Conservation (phyloP, 2,113 vertebrate species). For the Amazona vittata region DNA sequence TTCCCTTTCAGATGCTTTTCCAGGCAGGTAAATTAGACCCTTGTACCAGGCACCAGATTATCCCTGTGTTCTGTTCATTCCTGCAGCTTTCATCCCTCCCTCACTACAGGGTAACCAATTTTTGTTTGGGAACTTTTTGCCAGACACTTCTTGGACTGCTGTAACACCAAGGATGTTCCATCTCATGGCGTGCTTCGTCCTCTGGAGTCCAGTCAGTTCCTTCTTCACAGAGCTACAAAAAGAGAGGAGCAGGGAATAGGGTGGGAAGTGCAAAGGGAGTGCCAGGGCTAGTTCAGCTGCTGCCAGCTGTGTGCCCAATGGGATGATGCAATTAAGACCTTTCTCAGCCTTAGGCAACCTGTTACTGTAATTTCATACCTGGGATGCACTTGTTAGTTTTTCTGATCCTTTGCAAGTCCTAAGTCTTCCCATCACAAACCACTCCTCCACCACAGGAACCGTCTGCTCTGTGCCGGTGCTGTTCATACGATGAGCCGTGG, state of each 20-base stretch:
- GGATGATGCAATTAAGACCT: neutral
- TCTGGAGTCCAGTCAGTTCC: neutral
- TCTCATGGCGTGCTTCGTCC: neutral
- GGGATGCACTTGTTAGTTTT: constrained; percentile 9
- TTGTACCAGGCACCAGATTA: neutral
- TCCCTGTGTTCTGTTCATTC: neutral
- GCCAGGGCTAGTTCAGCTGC: neutral
- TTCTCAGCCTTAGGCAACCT: constrained; percentile 35
- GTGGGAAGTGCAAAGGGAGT: neutral
- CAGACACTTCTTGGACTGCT: neutral
- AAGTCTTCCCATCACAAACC: constrained; percentile 33
- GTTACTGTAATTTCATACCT: constrained; percentile 31
- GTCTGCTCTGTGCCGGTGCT: constrained; percentile 23
- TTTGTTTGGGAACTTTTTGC: neutral
- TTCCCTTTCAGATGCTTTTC: neutral
- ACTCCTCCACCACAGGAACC: neutral
- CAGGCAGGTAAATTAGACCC: neutral
- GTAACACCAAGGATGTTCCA: fast-evolving
- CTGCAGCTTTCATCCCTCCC: neutral
- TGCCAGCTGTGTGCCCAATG: neutral
- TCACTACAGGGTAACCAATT: fast-evolving
- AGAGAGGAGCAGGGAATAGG: neutral
- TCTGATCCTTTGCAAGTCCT: constrained; percentile 21
- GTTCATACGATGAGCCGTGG: neutral
- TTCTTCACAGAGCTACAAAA: neutral